Percentiles rank a stretch among this genome's conserved stretches.
Evolutionary conservation across 2,797 vertebrate species (phyloP).

Genomic region (Acanthurus lineatus): DNA sequence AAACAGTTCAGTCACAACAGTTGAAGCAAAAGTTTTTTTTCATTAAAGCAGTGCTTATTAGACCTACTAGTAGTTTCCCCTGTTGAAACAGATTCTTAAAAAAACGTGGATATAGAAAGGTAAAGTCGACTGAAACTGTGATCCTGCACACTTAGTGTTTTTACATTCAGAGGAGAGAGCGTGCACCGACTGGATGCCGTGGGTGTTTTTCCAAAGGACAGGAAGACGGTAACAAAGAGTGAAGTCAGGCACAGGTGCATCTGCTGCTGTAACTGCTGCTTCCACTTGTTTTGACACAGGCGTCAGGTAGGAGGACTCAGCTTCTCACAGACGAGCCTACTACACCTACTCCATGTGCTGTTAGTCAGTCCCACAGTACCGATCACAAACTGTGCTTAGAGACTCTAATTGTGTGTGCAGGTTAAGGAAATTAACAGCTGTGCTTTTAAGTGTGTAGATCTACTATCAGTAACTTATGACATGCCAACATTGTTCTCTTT

Average conservation of each 20-base stretch:
- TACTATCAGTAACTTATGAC: not conserved
- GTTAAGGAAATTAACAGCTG: not conserved
- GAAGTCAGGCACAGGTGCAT: conserved; percentile 23
- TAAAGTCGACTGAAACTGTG: conserved; percentile 19
- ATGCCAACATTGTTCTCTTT: conserved; percentile 1
- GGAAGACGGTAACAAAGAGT: conserved; percentile 15
- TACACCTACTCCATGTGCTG: not conserved
- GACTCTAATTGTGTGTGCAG: not conserved
- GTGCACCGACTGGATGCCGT: conserved; percentile 4
- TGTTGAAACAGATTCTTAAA: not conserved
- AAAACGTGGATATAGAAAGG: conserved; percentile 12
- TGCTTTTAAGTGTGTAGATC: not conserved
- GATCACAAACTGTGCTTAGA: too few relatives aligned
- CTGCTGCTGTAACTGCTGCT: conserved; percentile 20
- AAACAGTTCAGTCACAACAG: not conserved
- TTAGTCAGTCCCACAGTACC: too few relatives aligned
- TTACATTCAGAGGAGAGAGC: not conserved
- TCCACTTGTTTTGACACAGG: conserved; percentile 1
- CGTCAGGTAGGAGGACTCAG: conserved; percentile 10
- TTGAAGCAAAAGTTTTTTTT: not conserved
- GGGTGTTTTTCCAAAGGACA: conserved; percentile 40
- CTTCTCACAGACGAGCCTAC: not conserved
- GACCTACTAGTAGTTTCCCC: conserved; percentile 16
- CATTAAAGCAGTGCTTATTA: conserved; percentile 14
- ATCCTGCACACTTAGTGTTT: conserved; percentile 4